Conservation (phyloP, 1,140 invertebrate species). For the Orchestia grillus region DNA sequence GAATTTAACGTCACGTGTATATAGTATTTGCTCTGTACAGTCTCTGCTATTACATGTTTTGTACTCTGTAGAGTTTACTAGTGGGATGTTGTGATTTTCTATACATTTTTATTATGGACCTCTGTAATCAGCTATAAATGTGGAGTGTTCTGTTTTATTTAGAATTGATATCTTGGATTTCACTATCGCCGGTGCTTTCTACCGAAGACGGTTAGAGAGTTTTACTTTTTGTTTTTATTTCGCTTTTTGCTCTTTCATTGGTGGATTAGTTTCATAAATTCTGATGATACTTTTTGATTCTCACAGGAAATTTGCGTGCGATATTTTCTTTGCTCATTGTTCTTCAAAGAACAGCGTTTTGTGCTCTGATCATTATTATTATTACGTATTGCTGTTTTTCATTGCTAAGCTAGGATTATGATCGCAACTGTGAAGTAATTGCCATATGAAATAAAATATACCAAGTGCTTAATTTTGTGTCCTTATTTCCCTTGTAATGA, state of each 20-base stretch:
- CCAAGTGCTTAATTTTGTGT: not conserved
- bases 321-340: not conserved
- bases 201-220: not conserved
- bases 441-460: conserved; percentile 32
- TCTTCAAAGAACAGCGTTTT: not conserved
- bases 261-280: not conserved
- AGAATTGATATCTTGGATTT: not conserved
- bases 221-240: no score
- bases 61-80: conserved; percentile 29
- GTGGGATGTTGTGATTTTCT: conserved; percentile 23
- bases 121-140: not conserved
- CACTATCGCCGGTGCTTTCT: not conserved
- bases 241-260: not conserved
- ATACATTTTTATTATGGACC: conserved; percentile 4
- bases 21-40: not conserved
- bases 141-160: not conserved
- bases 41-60: not conserved
- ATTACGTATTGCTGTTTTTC: not conserved
- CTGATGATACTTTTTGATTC: not conserved
- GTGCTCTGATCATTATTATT: not conserved
- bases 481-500: not conserved
- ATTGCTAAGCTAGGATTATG: not conserved
- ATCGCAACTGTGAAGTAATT: not conserved
- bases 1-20: not conserved
- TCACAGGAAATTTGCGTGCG: not conserved